These are phyloP conservation scores for Apotomis turbidana DNA, from an alignment of 2,888 invertebrate species.

Conservation along the genomic window DNA sequence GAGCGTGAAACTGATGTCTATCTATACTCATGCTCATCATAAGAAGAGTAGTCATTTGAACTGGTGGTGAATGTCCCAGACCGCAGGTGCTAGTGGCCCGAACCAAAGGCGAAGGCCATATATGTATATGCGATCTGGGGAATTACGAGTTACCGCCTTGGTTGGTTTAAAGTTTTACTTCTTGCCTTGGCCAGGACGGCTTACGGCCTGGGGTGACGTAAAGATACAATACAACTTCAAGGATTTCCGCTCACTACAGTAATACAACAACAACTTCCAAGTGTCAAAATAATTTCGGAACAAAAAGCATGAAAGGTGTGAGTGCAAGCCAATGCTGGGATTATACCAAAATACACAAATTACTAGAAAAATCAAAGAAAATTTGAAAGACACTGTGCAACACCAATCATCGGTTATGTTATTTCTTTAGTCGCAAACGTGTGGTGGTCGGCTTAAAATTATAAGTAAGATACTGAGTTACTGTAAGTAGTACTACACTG, in stretches of 20 bases:
- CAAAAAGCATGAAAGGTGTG: slow-evolving; percentile 72
- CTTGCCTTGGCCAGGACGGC: too few species aligned
- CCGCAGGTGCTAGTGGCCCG: too few species aligned
- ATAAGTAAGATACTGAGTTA: neutral
- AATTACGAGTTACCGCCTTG: too few species aligned
- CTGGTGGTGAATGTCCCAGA: too few species aligned
- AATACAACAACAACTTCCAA: slow-evolving; percentile 50
- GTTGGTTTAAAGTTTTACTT: too few species aligned
- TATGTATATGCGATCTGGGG: too few species aligned
- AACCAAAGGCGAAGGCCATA: too few species aligned
- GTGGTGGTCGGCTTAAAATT: slow-evolving; percentile 47
- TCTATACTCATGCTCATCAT: too few species aligned
- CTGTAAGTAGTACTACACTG: too few species aligned
- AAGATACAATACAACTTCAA: neutral
- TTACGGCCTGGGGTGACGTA: too few species aligned
- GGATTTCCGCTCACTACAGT: slow-evolving; percentile 19
- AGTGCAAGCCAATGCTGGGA: slow-evolving; percentile 79
- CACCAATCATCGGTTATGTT: slow-evolving; percentile 64
- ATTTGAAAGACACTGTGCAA: slow-evolving; percentile 66
- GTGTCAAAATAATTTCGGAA: slow-evolving; percentile 50
- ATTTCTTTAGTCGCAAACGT: slow-evolving; percentile 53
- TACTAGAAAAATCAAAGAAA: slow-evolving; percentile 49
- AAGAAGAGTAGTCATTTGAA: too few species aligned
- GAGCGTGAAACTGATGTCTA: too few species aligned
- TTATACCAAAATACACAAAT: slow-evolving; percentile 59